Conservation (phyloP, 2,113 vertebrate species). For the Paralichthys olivaceus region DNA sequence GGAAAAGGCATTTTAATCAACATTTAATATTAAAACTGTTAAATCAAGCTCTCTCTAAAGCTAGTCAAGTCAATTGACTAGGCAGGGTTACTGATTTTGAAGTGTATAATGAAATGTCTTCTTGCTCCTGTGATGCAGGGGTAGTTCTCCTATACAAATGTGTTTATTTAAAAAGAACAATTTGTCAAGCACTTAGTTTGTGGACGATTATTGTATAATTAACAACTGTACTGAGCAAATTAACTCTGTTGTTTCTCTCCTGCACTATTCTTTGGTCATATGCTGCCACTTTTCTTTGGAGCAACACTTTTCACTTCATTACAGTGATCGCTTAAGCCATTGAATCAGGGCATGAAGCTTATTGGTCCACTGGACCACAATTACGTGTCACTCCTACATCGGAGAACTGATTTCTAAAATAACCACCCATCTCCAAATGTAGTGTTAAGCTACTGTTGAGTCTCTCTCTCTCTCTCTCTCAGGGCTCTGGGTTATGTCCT, state of each 20-base stretch:
- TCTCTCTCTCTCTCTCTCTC: slow-evolving; percentile 59
- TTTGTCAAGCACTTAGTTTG: slow-evolving; percentile 43
- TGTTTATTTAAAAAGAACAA: slow-evolving; percentile 40
- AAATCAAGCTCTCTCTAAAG: slow-evolving; percentile 22
- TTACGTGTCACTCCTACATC: slow-evolving; percentile 24
- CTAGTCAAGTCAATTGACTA: slow-evolving; percentile 36
- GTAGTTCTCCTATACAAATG: slow-evolving; percentile 1
- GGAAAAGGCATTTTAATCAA: slow-evolving; percentile 47
- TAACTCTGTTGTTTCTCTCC: slow-evolving; percentile 4
- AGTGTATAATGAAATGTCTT: slow-evolving; percentile 38
- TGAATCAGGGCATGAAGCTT: slow-evolving; percentile 25
- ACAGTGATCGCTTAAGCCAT: slow-evolving; percentile 16
- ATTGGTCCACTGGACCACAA: slow-evolving; percentile 31
- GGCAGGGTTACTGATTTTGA: slow-evolving; percentile 30
- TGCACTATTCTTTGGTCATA: background rate
- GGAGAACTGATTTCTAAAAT: slow-evolving; percentile 29
- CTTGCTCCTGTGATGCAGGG: slow-evolving; percentile 25
- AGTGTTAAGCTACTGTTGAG: slow-evolving; percentile 39
- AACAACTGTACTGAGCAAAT: background rate
- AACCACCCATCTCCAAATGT: slow-evolving; percentile 14
- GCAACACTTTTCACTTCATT: slow-evolving; percentile 15
- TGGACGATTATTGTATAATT: slow-evolving; percentile 6
- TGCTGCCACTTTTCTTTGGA: slow-evolving; percentile 15
- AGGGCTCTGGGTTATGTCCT: slow-evolving; percentile 54
- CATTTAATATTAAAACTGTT: slow-evolving; percentile 32